A percentile compares a stretch with the other conserved stretches of the same genome.
Evolutionary conservation across 2,888 invertebrate species (phyloP).

Genomic region (Melanophora roralis): DNA sequence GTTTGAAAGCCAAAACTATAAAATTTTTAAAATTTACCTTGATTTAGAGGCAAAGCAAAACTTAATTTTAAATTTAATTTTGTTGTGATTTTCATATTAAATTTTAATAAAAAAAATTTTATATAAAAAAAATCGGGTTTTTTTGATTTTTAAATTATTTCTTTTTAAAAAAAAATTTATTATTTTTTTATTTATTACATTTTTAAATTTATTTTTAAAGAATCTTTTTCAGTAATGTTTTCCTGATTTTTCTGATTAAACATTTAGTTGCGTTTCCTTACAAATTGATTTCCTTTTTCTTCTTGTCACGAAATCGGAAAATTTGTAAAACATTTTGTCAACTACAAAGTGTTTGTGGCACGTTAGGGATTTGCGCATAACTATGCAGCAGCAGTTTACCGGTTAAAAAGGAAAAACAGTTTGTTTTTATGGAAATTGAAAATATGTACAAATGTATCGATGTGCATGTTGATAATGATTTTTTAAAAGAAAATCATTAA

Average conservation of each 20-base stretch:
- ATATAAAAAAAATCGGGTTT: neutral
- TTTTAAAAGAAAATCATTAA: neutral
- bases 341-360: conserved; percentile 31
- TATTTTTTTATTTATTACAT: no score
- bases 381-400: no score
- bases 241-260: neutral
- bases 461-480: no score
- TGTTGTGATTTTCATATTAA: neutral
- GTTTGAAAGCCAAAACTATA: no score
- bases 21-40: neutral
- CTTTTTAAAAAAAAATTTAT: neutral
- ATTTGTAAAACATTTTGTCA: conserved; percentile 20
- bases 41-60: neutral
- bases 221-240: conserved; percentile 37
- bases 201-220: conserved; percentile 25
- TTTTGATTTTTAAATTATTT: neutral
- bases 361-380: conserved; percentile 9
- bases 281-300: conserved; percentile 42
- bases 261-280: conserved; percentile 15
- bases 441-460: no score
- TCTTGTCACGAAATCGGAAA: conserved; percentile 26
- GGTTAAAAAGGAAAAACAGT: neutral
- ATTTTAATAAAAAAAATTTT: no score
- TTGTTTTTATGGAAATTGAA: no score
- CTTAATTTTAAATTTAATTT: neutral